Conservation (phyloP, 1,140 invertebrate species). For the Anastatus disparis region DNA sequence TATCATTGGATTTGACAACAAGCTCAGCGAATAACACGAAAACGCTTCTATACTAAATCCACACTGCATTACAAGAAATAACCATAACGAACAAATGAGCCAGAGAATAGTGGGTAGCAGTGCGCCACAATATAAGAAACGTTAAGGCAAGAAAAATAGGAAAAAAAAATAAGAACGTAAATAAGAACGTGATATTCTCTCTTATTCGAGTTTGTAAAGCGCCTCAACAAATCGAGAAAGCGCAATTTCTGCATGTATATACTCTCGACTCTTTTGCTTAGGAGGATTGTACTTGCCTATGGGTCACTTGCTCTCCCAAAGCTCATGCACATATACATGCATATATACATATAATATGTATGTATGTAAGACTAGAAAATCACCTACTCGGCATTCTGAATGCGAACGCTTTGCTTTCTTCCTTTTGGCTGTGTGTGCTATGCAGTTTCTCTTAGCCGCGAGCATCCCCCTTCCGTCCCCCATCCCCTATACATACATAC, state of each 20-base stretch:
- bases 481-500: too few relatives aligned
- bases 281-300: background rate
- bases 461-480: background rate
- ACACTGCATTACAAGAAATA: background rate
- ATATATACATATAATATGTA: background rate
- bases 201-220: slow-evolving; percentile 2
- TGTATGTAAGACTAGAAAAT: slow-evolving; percentile 1
- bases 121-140: too few relatives aligned
- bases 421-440: background rate
- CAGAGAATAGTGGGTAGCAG: too few relatives aligned
- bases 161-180: too few relatives aligned
- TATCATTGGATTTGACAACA: too few relatives aligned
- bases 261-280: background rate
- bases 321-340: background rate
- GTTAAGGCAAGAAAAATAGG: too few relatives aligned
- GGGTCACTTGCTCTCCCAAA: background rate
- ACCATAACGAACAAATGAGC: background rate
- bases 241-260: background rate
- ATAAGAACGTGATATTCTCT: background rate
- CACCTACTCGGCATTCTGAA: slow-evolving; percentile 11
- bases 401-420: slow-evolving; percentile 5
- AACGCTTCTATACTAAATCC: background rate
- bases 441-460: background rate
- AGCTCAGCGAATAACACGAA: background rate
- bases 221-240: background rate